Evolutionary conservation across 2,888 invertebrate genomes (phyloP), one percentile per base, ranked within the genome.

Genomic region (Trachelus stipa): DNA sequence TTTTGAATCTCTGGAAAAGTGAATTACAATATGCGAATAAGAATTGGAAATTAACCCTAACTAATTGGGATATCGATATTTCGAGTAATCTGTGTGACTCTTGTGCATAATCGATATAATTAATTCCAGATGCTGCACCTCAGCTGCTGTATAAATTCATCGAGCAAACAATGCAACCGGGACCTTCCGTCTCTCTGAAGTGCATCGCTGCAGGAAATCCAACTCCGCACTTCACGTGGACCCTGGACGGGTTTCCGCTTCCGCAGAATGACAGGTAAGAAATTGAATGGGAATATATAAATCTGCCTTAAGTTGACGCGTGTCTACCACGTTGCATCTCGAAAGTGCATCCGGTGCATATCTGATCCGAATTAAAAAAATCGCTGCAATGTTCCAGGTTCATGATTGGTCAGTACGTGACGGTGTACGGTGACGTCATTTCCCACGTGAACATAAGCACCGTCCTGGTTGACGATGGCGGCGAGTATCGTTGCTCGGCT

Each of bases 151-250:
- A 97, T 93, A 97, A 96, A 95, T 98, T 98, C 92, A 96, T 97
- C 79, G 97, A 98, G 91, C 97, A 97, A 92, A 98, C 97, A 12
- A 92, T 98, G 80, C 97, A 97, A 90, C 97, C 97, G 0, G 98
- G 98, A 31, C 97, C 97, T 56, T 96, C 96, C 82, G 96, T 98
- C 74, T 97, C 98, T 33, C 93, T 98, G 84, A 97, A 97, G 92
- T 98, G 98, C 92, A 96, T 97, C 81, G 98, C 98, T n/a, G 96
- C 97, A 87, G 98, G 98, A 75, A 98, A 97, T 92, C 98, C 98
- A 11, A 96, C 97, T 75, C 98, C 98, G 4, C 96, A 96, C 91
- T 97, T 98, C 92, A 95, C 95, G 75, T 98, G 98, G 98, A 94
- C 96, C 12, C 93, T 98, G 83, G 98, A 98, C 90, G 97, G 97